Percentiles rank a stretch among this genome's conserved stretches.
Conservation (phyloP, 2,113 vertebrate species). For the Syngnathus floridae region DNA sequence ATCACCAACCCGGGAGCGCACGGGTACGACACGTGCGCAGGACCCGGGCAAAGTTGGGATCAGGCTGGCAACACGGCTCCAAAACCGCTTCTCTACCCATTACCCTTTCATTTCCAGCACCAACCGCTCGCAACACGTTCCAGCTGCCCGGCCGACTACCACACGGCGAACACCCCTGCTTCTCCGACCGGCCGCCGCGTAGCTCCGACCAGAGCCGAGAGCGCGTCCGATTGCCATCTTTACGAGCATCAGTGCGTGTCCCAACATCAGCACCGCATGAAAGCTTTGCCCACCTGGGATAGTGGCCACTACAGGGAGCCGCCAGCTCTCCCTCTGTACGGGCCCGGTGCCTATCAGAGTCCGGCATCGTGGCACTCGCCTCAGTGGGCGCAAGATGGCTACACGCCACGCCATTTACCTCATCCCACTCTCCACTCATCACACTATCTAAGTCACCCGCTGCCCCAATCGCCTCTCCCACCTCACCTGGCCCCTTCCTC, state of each 20-base stretch:
- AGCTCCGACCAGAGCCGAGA: conserved; percentile 80
- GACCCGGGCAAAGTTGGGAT: conserved; percentile 75
- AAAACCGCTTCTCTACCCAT: conserved; percentile 77
- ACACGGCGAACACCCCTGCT: conserved; percentile 67
- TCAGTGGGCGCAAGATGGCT: conserved; percentile 55
- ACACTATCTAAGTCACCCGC: conserved; percentile 50
- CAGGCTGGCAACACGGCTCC: conserved; percentile 79
- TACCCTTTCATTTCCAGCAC: conserved; percentile 83
- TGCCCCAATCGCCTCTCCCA: conserved; percentile 59
- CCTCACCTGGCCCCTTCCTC: conserved; percentile 34
- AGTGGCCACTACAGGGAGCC: conserved; percentile 74
- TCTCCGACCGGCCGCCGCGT: conserved; percentile 78
- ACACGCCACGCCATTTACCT: conserved; percentile 62
- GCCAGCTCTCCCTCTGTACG: conserved; percentile 70
- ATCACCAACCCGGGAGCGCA: conserved; percentile 65
- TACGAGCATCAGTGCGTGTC: conserved; percentile 78
- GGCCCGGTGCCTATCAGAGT: conserved; percentile 81
- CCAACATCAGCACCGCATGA: conserved; percentile 77
- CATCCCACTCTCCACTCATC: conserved; percentile 62
- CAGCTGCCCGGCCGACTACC: conserved; percentile 85
- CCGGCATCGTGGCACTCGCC: conserved; percentile 77
- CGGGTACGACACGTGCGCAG: conserved; percentile 75
- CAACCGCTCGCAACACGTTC: conserved; percentile 72
- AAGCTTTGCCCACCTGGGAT: conserved; percentile 78
- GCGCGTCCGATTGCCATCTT: conserved; percentile 83